Conservation (phyloP, 2,113 vertebrate genomes). For the Solea solea region DNA sequence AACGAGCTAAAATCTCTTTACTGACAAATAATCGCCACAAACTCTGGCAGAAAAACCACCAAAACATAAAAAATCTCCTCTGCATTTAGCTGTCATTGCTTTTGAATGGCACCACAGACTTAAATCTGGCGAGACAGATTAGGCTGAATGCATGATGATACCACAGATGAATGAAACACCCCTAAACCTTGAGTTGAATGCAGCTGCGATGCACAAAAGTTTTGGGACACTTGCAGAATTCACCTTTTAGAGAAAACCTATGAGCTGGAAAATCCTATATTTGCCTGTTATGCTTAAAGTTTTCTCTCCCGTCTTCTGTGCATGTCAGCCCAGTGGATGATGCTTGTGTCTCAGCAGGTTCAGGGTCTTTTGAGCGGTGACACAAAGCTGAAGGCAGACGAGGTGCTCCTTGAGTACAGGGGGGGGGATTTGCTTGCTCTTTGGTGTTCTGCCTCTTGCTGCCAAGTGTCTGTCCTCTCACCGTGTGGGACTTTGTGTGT, state of each 20-base stretch:
- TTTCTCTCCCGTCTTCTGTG: neutral
- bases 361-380: constrained; percentile 59
- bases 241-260: neutral
- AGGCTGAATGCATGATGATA: neutral
- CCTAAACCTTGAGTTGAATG: constrained; percentile 10
- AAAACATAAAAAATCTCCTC: no score
- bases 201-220: constrained; percentile 17
- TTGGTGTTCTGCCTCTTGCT: constrained; percentile 43
- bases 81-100: no score
- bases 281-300: constrained; percentile 28
- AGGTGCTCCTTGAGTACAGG: constrained; percentile 17
- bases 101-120: no score
- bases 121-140: neutral
- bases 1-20: no score
- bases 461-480: constrained; percentile 56
- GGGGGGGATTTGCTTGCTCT: constrained; percentile 19
- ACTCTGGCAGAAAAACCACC: no score
- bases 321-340: constrained; percentile 41
- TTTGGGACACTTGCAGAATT: constrained; percentile 36
- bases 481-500: constrained; percentile 32
- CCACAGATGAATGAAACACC: constrained; percentile 25
- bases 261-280: constrained; percentile 37
- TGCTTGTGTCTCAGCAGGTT: constrained; percentile 48
- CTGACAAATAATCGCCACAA: no score
- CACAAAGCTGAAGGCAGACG: constrained; percentile 60